Conservation (phyloP, 2,113 vertebrate genomes). For the Dasypus novemcinctus region DNA sequence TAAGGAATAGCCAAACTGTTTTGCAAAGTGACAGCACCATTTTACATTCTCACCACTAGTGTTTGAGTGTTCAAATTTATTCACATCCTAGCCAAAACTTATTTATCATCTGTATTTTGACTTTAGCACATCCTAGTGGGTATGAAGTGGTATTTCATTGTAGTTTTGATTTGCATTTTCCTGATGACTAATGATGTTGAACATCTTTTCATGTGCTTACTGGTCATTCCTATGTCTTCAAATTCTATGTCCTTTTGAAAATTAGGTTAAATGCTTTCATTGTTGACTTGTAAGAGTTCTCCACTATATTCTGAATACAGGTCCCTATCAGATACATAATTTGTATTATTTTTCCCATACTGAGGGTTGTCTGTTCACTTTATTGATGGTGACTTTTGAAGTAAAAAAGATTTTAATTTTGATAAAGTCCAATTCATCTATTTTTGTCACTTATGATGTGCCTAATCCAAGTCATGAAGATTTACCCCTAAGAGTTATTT, state of each 20-base stretch:
- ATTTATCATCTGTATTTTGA: not conserved
- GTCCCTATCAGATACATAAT: not conserved
- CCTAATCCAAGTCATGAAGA: not conserved
- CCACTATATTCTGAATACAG: not conserved
- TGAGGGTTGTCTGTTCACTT: not conserved
- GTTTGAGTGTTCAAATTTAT: not conserved
- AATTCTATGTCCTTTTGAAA: not conserved
- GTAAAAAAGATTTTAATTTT: not conserved
- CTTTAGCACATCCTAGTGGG: not conserved
- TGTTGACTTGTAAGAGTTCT: not conserved
- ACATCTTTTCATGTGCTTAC: not conserved
- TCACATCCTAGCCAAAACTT: not conserved
- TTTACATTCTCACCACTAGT: not conserved
- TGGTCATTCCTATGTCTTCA: not conserved
- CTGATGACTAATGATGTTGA: not conserved
- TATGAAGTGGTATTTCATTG: not conserved
- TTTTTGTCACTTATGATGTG: not conserved
- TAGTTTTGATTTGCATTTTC: not conserved
- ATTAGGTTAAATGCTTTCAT: not conserved
- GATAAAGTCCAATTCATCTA: not conserved
- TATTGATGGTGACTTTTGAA: not conserved
- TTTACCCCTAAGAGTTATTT: not conserved
- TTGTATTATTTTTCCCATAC: not conserved
- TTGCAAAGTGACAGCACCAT: not conserved
- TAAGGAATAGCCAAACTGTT: not conserved